Evolutionary conservation across 2,888 invertebrate genomes (phyloP).

Genomic region (Pollenia labialis): DNA sequence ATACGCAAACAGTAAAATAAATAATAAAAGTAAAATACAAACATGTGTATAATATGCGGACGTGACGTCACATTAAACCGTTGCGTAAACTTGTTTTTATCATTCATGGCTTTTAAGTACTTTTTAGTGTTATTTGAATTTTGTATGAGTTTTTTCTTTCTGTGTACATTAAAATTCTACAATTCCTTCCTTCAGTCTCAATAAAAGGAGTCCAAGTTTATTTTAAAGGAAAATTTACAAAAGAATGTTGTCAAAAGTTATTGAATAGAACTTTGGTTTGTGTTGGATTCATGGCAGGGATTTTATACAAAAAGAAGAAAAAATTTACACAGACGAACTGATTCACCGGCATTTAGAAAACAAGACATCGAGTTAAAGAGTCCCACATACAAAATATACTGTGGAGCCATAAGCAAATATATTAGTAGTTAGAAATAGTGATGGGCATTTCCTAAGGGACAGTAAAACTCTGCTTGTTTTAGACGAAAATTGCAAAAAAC

Average conservation of each 20-base stretch:
- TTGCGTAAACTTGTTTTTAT: too few species aligned
- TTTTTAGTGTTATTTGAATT: background rate
- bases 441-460: too few species aligned
- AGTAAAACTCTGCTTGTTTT: too few species aligned
- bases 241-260: constrained; percentile 13
- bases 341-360: background rate
- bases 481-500: too few species aligned
- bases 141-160: background rate
- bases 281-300: constrained; percentile 21
- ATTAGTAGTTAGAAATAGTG: too few species aligned
- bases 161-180: constrained; percentile 4
- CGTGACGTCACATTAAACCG: too few species aligned
- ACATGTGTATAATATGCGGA: too few species aligned
- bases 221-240: constrained; percentile 20
- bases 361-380: background rate
- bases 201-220: constrained; percentile 48
- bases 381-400: background rate
- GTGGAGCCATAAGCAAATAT: too few species aligned
- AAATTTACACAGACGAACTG: background rate
- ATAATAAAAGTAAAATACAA: too few species aligned
- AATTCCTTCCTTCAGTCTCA: background rate
- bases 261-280: constrained; percentile 23
- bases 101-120: too few species aligned
- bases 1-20: too few species aligned
- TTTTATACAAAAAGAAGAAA: background rate